phyloP scores from a whole-genome alignment of 2,113 vertebrate species.

The Paraplagusia blochii region DNA sequence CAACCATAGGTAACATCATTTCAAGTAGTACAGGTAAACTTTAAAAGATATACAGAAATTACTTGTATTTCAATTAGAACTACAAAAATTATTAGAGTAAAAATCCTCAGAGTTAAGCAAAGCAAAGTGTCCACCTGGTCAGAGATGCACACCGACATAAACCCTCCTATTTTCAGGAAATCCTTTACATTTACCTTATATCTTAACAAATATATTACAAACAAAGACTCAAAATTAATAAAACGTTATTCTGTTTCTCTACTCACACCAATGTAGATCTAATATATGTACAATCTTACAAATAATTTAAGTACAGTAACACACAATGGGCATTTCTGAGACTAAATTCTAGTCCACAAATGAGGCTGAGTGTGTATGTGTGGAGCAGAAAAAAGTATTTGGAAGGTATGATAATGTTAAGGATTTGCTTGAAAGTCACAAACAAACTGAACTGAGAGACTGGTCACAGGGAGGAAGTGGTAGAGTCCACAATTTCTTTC shows the following conservation, averaged over 20 bases:
- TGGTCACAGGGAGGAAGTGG: conserved; percentile 94
- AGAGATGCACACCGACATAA: conserved; percentile 35
- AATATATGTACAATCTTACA: conserved; percentile 95
- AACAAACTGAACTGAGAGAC: conserved; percentile 48
- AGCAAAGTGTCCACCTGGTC: conserved; percentile 57
- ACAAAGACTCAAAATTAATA: conserved; percentile 86
- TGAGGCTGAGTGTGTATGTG: conserved; percentile 39
- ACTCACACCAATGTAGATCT: conserved; percentile 82
- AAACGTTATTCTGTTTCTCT: conserved; percentile 84
- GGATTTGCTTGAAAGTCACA: conserved; percentile 87
- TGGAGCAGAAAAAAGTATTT: conserved; percentile 14
- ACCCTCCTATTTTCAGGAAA: conserved; percentile 61
- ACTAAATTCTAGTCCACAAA: conserved; percentile 72
- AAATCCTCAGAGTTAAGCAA: conserved; percentile 82
- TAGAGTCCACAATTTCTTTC: conserved; percentile 97
- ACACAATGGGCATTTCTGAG: conserved; percentile 89
- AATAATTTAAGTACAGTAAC: conserved; percentile 92
- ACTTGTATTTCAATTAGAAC: conserved; percentile 90
- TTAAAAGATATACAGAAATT: conserved; percentile 89
- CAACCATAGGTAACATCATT: conserved; percentile 88
- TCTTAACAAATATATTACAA: conserved; percentile 85
- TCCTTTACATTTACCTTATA: conserved; percentile 84
- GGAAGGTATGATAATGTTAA: conserved; percentile 69
- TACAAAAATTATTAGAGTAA: conserved; percentile 86
- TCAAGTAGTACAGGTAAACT: conserved; percentile 92